Evolutionary conservation across 1,140 invertebrate species (phyloP), one percentile per base, ranked within the genome.

Genomic region (Drosophila obscura): DNA sequence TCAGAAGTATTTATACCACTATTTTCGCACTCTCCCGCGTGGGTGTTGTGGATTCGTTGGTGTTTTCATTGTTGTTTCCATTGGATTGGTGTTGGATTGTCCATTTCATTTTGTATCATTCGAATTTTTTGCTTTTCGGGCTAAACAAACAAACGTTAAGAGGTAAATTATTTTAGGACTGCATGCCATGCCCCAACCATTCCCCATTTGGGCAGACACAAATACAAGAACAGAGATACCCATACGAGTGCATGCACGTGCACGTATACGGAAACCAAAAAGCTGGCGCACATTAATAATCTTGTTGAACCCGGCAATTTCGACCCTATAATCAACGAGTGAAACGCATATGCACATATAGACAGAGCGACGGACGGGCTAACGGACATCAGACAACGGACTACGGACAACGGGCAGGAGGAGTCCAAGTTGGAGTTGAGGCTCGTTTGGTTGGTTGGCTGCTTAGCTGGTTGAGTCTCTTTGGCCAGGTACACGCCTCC

Each of bases 241-340:
- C 51, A 53, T 53, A 53, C 35, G 51, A 19, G 31, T 53, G 19
- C 24, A 28, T 48, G 55, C 50, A 66, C 65, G 51, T 73, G 68
- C 48, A 69, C 58, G 49, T 63, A 74, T 74, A 71, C 63, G 69
- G 65, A 68, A 69, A 77, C 35, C 11, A 72, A 62, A 71, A 82
- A 88, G 46, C 67, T 82, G 82, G 82, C 82, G 75, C 82, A 82
- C 82, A 87, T 87, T 87, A 87, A 87, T 87, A 87, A 87, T 87
- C 82, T 87, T 87, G 82, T 87, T 87, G 82, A 87, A 87, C 82
- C 82, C 82, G 66, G 83, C 82, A 87, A 87, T 87, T 87, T 87
- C 78, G 82, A 87, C 78, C 82, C 82, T 88, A 87, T 82, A 87
- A 87, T 87, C 83, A 87, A 77, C 75, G 78, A 87, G 81, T 87